Percentiles rank a stretch among this genome's conserved stretches.
These are phyloP conservation scores for Pristionchus fissidentatus DNA, from an alignment of 2,888 invertebrate genomes.

Conservation along the genomic window DNA sequence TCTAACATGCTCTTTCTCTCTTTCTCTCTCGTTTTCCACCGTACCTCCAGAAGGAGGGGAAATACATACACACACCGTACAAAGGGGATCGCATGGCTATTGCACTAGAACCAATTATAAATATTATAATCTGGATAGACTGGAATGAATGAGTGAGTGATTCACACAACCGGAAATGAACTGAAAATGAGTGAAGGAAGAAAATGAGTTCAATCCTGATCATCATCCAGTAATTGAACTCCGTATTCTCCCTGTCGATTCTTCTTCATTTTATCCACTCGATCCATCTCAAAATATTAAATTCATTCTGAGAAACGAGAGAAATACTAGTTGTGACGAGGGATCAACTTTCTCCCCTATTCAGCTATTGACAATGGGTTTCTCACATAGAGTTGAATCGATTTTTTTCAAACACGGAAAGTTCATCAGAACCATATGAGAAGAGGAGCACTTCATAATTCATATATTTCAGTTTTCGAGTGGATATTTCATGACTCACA, in stretches of 20 bases:
- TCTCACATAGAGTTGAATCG: no score
- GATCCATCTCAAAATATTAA: conserved; percentile 25
- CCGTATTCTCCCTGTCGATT: conserved; percentile 46
- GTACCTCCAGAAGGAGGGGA: neutral
- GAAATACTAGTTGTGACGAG: no score
- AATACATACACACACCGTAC: conserved; percentile 33
- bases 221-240: conserved; percentile 42
- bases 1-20: neutral
- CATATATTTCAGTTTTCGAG: no score
- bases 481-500: no score
- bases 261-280: conserved; percentile 46
- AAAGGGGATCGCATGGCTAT: conserved; percentile 12
- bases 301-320: neutral
- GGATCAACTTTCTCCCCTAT: no score
- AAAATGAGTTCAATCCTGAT: conserved; percentile 16
- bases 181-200: neutral
- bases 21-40: conserved; percentile 8
- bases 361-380: no score
- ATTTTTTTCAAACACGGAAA: no score
- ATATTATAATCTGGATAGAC: conserved; percentile 31
- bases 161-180: conserved; percentile 32
- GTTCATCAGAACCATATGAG: no score
- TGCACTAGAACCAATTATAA: conserved; percentile 32
- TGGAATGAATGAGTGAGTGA: conserved; percentile 34
- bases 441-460: no score